Conservation (phyloP, 2,888 invertebrate species). For the Ischnus inquisitorius region DNA sequence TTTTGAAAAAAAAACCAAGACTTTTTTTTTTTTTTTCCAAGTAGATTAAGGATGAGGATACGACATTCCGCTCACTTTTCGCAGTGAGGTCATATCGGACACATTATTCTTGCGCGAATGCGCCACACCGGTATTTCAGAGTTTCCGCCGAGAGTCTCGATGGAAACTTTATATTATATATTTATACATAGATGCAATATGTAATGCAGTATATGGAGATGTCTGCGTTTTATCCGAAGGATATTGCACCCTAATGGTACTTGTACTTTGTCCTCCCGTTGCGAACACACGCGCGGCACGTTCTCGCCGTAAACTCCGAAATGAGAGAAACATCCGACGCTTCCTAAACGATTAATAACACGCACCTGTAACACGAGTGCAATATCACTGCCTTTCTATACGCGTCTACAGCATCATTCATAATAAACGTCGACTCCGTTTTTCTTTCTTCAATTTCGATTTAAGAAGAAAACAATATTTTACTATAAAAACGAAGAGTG, state of each 20-base stretch:
- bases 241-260: slow-evolving; percentile 7
- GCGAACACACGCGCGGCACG: slow-evolving; percentile 21
- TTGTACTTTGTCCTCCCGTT: slow-evolving; percentile 26
- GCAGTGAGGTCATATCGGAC: not conserved
- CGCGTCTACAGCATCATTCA: no score
- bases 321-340: slow-evolving; percentile 28
- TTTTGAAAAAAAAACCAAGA: not conserved
- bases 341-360: slow-evolving; percentile 44
- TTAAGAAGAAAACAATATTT: no score
- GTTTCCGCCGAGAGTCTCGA: not conserved
- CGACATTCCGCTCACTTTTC: not conserved
- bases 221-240: not conserved
- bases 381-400: slow-evolving; percentile 3
- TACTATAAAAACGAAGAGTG: no score
- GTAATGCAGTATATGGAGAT: not conserved
- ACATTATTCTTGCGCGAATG: not conserved
- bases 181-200: not conserved
- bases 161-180: not conserved
- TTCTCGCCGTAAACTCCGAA: slow-evolving; percentile 22
- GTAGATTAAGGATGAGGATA: not conserved
- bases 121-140: not conserved
- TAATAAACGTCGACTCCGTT: no score
- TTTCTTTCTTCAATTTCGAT: no score
- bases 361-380: slow-evolving; percentile 28
- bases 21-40: not conserved